Conservation (phyloP, 2,113 vertebrate genomes). For the Mormyrus iriodes region DNA sequence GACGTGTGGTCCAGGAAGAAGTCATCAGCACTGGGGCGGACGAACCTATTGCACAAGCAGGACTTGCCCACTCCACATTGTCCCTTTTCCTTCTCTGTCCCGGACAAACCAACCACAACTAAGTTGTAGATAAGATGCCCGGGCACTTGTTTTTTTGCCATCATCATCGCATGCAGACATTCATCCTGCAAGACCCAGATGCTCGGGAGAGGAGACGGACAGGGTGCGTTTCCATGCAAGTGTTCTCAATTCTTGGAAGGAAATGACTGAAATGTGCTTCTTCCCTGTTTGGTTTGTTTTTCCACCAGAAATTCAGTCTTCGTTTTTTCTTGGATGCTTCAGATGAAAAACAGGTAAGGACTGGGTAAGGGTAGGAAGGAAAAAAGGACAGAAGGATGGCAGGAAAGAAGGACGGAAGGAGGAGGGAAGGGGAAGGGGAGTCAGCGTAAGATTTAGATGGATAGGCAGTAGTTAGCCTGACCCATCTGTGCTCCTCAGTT, state of each 20-base stretch:
- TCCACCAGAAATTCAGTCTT: background rate
- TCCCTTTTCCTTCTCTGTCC: conserved; percentile 96
- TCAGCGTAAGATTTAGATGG: conserved; percentile 9
- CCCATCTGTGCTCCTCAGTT: conserved; percentile 28
- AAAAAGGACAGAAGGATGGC: conserved; percentile 6
- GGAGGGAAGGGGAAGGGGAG: background rate
- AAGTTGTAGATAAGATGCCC: conserved; percentile 89
- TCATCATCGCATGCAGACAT: conserved; percentile 73
- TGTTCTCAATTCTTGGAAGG: conserved; percentile 34
- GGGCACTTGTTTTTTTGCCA: conserved; percentile 95
- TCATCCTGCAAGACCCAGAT: conserved; percentile 78
- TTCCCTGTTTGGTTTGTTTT: background rate
- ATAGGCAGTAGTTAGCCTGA: conserved; percentile 20
- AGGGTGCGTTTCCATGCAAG: conserved; percentile 57
- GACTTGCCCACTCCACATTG: conserved; percentile 94
- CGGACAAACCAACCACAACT: conserved; percentile 90
- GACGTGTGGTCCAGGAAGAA: conserved; percentile 95
- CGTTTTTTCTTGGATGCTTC: background rate
- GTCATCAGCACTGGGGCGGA: conserved; percentile 85
- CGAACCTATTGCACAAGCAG: conserved; percentile 92
- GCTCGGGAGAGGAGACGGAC: conserved; percentile 50
- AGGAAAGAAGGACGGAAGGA: background rate
- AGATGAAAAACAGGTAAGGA: background rate
- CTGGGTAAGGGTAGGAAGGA: background rate
- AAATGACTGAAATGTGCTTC: background rate